phyloP scores from a whole-genome alignment of 2,113 vertebrate genomes.

The Agelaius phoeniceus region DNA sequence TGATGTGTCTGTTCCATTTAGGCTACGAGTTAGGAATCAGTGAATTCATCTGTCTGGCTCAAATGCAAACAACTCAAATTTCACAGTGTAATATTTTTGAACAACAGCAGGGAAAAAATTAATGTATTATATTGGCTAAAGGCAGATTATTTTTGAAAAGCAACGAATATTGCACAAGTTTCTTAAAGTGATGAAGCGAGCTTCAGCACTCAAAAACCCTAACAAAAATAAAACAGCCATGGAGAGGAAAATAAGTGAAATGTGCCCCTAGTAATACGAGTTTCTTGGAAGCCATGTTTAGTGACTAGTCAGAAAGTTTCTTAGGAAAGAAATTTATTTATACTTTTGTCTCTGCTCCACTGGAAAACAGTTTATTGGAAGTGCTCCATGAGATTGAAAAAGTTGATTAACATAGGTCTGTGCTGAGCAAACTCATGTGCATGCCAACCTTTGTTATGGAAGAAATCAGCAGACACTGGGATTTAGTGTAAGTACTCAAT shows the following conservation, averaged over 20 bases:
- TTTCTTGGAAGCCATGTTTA: background rate
- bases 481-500: background rate
- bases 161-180: conserved; percentile 15
- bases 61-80: conserved; percentile 38
- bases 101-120: background rate
- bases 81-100: conserved; percentile 43
- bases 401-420: background rate
- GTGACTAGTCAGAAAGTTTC: background rate
- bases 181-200: background rate
- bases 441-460: background rate
- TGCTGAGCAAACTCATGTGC: background rate
- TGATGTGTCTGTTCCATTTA: conserved; percentile 18
- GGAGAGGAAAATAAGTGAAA: background rate
- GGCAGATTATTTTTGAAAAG: conserved; percentile 18
- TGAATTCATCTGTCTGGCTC: conserved; percentile 38
- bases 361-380: background rate
- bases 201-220: background rate
- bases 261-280: background rate
- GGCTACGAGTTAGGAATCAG: conserved; percentile 24
- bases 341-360: background rate
- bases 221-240: background rate
- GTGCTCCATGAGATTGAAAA: background rate
- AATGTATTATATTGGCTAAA: conserved; percentile 30
- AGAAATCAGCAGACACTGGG: background rate
- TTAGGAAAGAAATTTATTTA: background rate